These are phyloP conservation scores for Choristoneura rosaceana DNA, from an alignment of 2,888 invertebrate species.

Conservation along the genomic window DNA sequence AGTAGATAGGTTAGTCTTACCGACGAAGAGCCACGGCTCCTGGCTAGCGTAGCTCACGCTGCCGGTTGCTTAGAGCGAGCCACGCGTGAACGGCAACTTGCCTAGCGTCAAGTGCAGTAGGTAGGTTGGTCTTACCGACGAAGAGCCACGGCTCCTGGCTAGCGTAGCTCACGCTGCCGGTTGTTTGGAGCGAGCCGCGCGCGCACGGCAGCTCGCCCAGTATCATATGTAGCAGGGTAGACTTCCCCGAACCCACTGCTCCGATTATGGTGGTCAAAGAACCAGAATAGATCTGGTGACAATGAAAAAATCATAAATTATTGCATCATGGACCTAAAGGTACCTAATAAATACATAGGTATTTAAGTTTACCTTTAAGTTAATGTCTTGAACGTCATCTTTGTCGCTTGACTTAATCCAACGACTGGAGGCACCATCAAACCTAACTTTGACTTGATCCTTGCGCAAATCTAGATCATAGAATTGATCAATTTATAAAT, in stretches of 20 bases:
- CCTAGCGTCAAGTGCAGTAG: conserved; percentile 87
- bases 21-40: conserved; percentile 93
- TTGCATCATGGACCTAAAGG: not conserved
- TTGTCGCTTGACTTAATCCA: conserved; percentile 77
- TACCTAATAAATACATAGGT: not conserved
- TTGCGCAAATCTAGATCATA: conserved; percentile 49
- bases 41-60: conserved; percentile 91
- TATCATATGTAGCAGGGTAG: conserved; percentile 87
- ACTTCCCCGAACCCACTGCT: conserved; percentile 87
- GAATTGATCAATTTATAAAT: not conserved
- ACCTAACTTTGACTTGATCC: conserved; percentile 60
- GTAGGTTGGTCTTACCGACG: conserved; percentile 67
- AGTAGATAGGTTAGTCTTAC: conserved; percentile 59
- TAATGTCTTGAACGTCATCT: conserved; percentile 77
- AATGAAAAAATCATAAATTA: not conserved
- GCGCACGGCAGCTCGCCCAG: conserved; percentile 90
- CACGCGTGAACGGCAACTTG: conserved; percentile 89
- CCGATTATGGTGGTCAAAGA: conserved; percentile 87
- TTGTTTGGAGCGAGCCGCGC: conserved; percentile 85
- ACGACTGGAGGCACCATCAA: conserved; percentile 77
- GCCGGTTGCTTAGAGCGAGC: conserved; percentile 87
- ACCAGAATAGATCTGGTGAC: conserved; percentile 62
- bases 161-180: conserved; percentile 90
- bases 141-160: conserved; percentile 95
- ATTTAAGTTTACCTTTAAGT: conserved; percentile 52